Evolutionary conservation across 2,797 vertebrate species (phyloP), one percentile per base, ranked within the genome.

Genomic region (Neoniphon sammara): DNA sequence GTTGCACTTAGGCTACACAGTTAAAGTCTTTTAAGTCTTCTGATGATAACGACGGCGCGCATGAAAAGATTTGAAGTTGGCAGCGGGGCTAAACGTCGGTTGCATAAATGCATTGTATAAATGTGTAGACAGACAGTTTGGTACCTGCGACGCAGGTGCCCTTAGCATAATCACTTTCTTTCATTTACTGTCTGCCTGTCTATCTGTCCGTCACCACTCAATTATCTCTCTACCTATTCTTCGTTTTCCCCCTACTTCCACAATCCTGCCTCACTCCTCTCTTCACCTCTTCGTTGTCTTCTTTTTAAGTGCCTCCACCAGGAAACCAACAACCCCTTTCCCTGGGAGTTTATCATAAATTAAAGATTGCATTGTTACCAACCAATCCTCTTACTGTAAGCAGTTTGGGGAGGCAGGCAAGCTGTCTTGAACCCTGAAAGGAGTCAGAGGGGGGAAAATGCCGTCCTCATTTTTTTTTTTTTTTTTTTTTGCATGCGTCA

Each of bases 381-480:
- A 92, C 90, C 93, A 94, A 94, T 94, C 93, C 94, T 94, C 94
- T 94, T 94, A 94, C 89, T 84, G 82, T 94, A 94, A 94, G 93
- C 91, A 94, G 91, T 94, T 94, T 92, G 85, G 82, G 85, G 80
- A 93, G 87, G 90, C 87, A 89, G 81, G 85, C 83, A 78, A 76
- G 87, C 84, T 83, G 92, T 85, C 91, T 90, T 92, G 85, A 91
- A 92, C 87, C 89, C 84, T 87, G 87, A 91, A 91, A 90, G 81
- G 82, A 87, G 87, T 91, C 88, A 87, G 70, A 77, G 30, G 61
- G 61, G 46, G 60, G 70, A 83, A 75, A 80, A 78, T 23, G 78
- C 67, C 30, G 50, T 67, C 54, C 64, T 49, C 11, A 0, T 31
- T 76, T 78, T 56, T 53, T 58, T 27, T 39, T 42, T 12, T 47